Evolutionary conservation across 2,113 vertebrate genomes (phyloP), one percentile per base, ranked within the genome.

Genomic region (Sturnus vulgaris): DNA sequence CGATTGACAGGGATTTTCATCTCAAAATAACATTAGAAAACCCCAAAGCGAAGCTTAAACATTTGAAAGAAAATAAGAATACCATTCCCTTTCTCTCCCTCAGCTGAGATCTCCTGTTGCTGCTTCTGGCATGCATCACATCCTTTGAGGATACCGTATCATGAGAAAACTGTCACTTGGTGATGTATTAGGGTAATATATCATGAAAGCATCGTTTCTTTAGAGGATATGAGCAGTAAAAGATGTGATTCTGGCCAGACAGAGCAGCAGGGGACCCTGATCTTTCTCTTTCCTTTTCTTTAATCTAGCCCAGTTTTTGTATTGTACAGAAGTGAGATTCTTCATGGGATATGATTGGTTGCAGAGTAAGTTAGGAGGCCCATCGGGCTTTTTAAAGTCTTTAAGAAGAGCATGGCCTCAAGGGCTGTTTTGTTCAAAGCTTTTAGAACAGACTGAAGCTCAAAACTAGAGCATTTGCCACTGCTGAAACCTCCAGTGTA

Each of bases 341-440:
- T 98, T 98, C 98, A 98, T 98, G 97, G 98, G 98, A 98, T 98
- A 97, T 98, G 97, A 98, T 97, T 98, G 97, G 98, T 97, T 98
- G 97, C 97, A 98, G 97, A 97, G 98, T 97, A 97, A 98, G 96
- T 97, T 92, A 96, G 95, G 96, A 97, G 97, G 97, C 97, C 97
- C 98, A 86, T 94, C 94, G 98, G 98, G 97, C 97, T 98, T 97
- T 98, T 97, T 93, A 98, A 98, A 97, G 82, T 90, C 97, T 97
- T 98, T 97, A 92, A 97, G 95, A 97, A 98, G 82, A 93, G 95
- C 68, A 7, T 42, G 70, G 94, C 93, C 97, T 98, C 97, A 98
- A 98, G 98, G 97, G 96, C 95, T 94, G 97, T 97, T 98, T 98
- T 98, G 98, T 98, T 97, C 96, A 35, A 93, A 72, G 85, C 63